These are phyloP conservation scores for Oreotragus oreotragus DNA, from an alignment of 2,113 vertebrate species.

Conservation along the genomic window DNA sequence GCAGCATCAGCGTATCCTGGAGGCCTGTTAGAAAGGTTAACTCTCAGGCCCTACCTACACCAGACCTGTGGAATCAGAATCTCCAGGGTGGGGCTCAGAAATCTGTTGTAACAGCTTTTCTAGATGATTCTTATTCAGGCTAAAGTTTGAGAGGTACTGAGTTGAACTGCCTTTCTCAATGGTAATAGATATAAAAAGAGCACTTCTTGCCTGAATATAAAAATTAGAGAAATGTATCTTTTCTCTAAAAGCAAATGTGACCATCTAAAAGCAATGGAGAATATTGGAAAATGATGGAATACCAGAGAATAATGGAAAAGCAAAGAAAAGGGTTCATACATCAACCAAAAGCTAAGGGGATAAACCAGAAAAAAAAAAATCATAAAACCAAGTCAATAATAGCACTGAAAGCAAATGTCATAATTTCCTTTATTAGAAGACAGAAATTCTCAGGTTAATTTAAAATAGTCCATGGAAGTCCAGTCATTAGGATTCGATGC, in stretches of 20 bases:
- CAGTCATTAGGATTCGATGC: neutral
- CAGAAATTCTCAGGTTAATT: conserved; percentile 19
- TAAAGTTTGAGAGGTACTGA: neutral
- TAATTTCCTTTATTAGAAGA: conserved; percentile 2
- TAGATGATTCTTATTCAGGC: neutral
- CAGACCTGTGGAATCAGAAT: neutral
- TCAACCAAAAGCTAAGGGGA: neutral
- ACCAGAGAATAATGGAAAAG: neutral
- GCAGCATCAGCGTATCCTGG: neutral
- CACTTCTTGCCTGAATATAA: neutral
- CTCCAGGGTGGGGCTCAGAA: neutral
- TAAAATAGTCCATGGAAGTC: neutral
- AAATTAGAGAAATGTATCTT: neutral
- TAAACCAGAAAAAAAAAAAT: neutral
- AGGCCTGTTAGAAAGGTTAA: neutral
- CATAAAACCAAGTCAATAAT: neutral
- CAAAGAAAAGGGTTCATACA: neutral
- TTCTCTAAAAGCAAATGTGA: no score
- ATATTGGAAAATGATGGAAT: neutral
- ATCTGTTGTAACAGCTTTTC: neutral
- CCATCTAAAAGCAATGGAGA: neutral
- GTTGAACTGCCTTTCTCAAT: conserved; percentile 6
- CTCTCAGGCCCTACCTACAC: neutral
- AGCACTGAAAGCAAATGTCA: neutral
- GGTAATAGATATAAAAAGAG: neutral